A percentile compares a stretch with the other conserved stretches of the same genome.
phyloP scores from a whole-genome alignment of 2,113 vertebrate species.

The Hippocampus guttulatus region DNA sequence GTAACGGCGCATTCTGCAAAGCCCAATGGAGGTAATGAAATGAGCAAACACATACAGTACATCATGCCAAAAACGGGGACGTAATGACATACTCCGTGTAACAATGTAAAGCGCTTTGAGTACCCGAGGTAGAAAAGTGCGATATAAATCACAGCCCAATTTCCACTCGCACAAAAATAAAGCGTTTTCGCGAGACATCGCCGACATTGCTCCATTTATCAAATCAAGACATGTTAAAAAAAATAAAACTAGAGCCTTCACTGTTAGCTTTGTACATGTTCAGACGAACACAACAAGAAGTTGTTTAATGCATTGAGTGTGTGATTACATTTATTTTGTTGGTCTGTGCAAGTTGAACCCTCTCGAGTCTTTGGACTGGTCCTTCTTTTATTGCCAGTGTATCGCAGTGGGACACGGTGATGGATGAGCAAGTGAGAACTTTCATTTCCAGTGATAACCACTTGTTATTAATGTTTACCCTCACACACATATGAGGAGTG shows the following conservation, averaged over 20 bases:
- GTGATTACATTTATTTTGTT: not conserved
- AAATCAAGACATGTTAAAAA: not conserved
- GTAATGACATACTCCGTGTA: too few species aligned
- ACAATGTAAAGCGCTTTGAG: too few species aligned
- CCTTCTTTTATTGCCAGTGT: not conserved
- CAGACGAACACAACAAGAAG: not conserved
- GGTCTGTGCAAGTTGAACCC: not conserved
- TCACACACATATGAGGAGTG: not conserved
- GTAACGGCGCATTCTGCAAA: too few species aligned
- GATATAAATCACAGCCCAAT: too few species aligned
- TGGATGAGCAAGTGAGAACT: slow-evolving; percentile 3
- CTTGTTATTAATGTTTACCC: not conserved
- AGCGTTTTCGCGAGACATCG: too few species aligned
- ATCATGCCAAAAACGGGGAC: too few species aligned
- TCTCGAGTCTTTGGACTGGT: not conserved
- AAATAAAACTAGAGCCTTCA: not conserved
- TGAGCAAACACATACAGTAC: too few species aligned
- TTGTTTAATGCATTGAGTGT: not conserved
- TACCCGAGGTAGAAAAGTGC: too few species aligned
- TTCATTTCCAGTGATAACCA: not conserved
- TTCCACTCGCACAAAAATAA: too few species aligned
- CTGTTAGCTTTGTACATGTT: not conserved
- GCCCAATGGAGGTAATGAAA: too few species aligned
- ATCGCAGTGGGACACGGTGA: not conserved
- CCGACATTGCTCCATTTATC: not conserved